Conservation (phyloP, 2,113 vertebrate genomes). For the Odontesthes bonariensis region DNA sequence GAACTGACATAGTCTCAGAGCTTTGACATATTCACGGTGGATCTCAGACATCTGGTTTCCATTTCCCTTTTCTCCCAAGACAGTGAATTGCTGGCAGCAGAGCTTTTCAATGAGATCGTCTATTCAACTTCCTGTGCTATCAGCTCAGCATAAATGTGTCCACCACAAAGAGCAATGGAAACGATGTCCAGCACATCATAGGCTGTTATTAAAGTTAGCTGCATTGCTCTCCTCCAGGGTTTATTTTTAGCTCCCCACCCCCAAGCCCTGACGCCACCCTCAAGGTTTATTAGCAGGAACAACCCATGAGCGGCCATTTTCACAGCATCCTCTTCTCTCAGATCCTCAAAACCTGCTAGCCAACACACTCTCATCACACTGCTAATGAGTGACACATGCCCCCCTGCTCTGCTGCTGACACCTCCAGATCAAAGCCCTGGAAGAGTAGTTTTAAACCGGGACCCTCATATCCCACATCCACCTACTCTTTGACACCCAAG, state of each 20-base stretch:
- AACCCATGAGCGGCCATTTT: slow-evolving; percentile 67
- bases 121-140: slow-evolving; percentile 79
- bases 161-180: slow-evolving; percentile 52
- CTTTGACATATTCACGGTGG: slow-evolving; percentile 82
- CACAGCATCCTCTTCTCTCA: slow-evolving; percentile 68
- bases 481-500: slow-evolving; percentile 76
- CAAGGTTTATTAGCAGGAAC: slow-evolving; percentile 70
- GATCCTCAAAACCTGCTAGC: slow-evolving; percentile 58
- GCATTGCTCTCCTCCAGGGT: slow-evolving; percentile 9
- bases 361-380: slow-evolving; percentile 73
- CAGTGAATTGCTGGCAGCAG: slow-evolving; percentile 73
- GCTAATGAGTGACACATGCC: slow-evolving; percentile 82
- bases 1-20: slow-evolving; percentile 78
- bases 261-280: slow-evolving; percentile 43
- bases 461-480: slow-evolving; percentile 31
- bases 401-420: slow-evolving; percentile 67
- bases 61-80: slow-evolving; percentile 78
- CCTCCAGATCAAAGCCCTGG: slow-evolving; percentile 80
- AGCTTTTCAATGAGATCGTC: slow-evolving; percentile 78
- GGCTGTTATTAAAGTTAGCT: slow-evolving; percentile 41
- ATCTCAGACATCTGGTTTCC: slow-evolving; percentile 81
- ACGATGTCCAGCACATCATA: slow-evolving; percentile 42
- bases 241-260: slow-evolving; percentile 31
- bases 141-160: slow-evolving; percentile 67
- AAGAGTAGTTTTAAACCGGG: slow-evolving; percentile 61